phyloP scores from a whole-genome alignment of 1,140 invertebrate species.

The Carcinoscorpius rotundicauda region DNA sequence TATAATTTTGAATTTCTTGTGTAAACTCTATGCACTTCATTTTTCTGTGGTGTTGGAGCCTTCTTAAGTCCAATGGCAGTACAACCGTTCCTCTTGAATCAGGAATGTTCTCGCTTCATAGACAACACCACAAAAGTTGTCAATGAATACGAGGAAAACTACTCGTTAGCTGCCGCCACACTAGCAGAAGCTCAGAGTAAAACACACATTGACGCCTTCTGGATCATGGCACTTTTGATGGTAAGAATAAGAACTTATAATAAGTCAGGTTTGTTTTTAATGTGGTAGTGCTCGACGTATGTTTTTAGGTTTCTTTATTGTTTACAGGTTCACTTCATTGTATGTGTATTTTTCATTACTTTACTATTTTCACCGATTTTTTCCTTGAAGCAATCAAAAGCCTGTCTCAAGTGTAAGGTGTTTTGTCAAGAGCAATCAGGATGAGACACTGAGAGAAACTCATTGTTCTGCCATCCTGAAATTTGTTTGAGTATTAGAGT shows the following conservation, averaged over 20 bases:
- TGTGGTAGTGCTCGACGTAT: background rate
- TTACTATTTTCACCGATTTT: no score
- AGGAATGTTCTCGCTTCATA: constrained; percentile 29
- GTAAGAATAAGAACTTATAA: constrained; percentile 23
- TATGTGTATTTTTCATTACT: no score
- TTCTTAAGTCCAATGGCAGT: constrained; percentile 42
- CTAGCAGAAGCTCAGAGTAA: constrained; percentile 17
- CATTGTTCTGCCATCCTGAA: no score
- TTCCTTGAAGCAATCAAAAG: no score
- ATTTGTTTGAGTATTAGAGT: no score
- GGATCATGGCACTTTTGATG: constrained; percentile 38
- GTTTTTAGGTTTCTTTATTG: no score
- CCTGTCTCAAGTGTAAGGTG: no score
- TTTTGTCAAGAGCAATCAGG: no score
- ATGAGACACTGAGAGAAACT: no score
- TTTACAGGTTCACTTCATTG: no score
- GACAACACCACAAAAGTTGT: constrained; percentile 11
- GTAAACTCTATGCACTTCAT: constrained; percentile 35
- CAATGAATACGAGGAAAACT: constrained; percentile 11
- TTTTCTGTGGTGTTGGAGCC: constrained; percentile 42
- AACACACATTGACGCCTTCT: constrained; percentile 35
- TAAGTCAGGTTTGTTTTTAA: background rate
- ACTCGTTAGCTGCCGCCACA: constrained; percentile 12
- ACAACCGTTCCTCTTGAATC: constrained; percentile 38
- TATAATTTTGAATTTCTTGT: background rate